phyloP scores from a whole-genome alignment of 2,888 invertebrate species.

The Sipha maydis region DNA sequence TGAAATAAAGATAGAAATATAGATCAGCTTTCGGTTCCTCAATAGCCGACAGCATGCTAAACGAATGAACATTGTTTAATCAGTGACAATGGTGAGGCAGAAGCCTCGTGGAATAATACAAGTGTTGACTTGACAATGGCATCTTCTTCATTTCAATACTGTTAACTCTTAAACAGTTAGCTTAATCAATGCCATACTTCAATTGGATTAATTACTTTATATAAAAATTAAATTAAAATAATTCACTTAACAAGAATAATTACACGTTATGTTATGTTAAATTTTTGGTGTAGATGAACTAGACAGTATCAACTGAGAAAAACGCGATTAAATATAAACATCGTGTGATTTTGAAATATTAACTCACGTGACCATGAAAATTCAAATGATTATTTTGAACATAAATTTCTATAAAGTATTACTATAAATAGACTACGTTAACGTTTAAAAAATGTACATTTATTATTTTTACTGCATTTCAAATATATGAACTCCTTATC shows the following conservation, averaged over 20 bases:
- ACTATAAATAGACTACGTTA: neutral
- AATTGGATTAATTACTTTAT: neutral
- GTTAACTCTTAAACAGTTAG: neutral
- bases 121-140: conserved; percentile 22
- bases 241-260: neutral
- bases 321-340: neutral
- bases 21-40: conserved; percentile 49
- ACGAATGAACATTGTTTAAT: conserved; percentile 50
- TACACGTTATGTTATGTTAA: neutral
- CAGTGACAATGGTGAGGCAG: conserved; percentile 18
- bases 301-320: neutral
- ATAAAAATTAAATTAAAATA: neutral
- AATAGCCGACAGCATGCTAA: conserved; percentile 49
- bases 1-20: conserved; percentile 48
- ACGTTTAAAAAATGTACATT: neutral
- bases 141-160: conserved; percentile 31
- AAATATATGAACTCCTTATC: neutral
- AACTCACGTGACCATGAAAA: neutral
- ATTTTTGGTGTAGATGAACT: neutral
- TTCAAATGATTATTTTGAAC: neutral
- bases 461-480: neutral
- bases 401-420: neutral
- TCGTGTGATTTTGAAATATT: neutral
- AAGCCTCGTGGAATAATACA: conserved; percentile 26
- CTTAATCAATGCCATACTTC: neutral